Evolutionary conservation across 2,888 invertebrate genomes (phyloP), one percentile per base, ranked within the genome.

Genomic region (Arrhopalites spinosus): DNA sequence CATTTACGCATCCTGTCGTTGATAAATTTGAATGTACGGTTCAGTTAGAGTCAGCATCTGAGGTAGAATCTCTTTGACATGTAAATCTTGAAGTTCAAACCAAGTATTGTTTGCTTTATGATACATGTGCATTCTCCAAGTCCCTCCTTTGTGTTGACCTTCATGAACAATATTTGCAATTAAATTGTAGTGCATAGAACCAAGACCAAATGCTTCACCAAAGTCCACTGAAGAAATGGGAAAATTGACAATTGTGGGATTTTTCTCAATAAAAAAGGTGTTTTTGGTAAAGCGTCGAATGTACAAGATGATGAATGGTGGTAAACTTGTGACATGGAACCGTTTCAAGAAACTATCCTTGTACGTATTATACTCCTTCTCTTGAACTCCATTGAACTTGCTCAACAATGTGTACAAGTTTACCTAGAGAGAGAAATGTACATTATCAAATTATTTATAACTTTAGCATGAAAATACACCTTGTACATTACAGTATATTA

Each of bases 21-120:
- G 80, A 77, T 82, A 83, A 77, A 91, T 90, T 88, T 99, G 99
- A 85, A 99, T 97, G 85, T 99, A 99, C 2, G 98, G 96, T 87
- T 99, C 99, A 0, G 98, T 98, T 25, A 99, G 88, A 0, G 99
- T 98, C 78, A 99, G 98, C 98, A 99, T 99, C 87, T 99, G 99
- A 3, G 99, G 98, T 76, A 99, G 88, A 84, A 99, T 98, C 86
- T 97, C 97, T 8, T 93, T 96, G 0, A 99, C 98, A 85, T 99
- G 99, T 74, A 99, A 89, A 88, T 99, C 99, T 87, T 94, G 94
- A 87, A 94, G 88, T 85, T 93, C 92, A 84, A 90, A 95, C 95
- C 94, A 96, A 88, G 91, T 95, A 86, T 89, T 93, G 85, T 81
- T 81, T 81, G 89, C 89, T 85, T 89, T 88, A 84, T 98, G 98